phyloP scores from a whole-genome alignment of 2,113 vertebrate genomes.

The Vicugna pacos region DNA sequence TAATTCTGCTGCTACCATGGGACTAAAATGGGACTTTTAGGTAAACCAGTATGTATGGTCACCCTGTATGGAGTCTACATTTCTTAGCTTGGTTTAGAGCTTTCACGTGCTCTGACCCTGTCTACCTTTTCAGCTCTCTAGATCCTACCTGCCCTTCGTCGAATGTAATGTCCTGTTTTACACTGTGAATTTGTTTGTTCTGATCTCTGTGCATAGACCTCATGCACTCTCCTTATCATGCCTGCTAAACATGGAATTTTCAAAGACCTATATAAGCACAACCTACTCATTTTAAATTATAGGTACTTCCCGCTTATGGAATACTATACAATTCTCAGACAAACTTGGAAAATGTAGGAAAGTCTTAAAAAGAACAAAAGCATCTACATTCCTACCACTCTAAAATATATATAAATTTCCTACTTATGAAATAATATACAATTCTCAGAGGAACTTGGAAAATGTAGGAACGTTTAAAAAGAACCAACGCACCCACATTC shows the following conservation, averaged over 20 bases:
- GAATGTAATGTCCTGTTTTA: neutral
- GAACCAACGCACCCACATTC: neutral
- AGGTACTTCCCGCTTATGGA: neutral
- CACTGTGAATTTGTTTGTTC: neutral
- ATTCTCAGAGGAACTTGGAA: neutral
- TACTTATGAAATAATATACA: neutral
- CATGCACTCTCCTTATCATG: neutral
- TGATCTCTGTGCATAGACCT: neutral
- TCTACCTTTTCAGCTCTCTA: neutral
- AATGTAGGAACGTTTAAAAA: neutral
- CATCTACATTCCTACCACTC: neutral
- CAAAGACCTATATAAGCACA: neutral
- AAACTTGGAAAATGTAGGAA: neutral
- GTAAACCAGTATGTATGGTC: neutral
- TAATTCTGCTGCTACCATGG: neutral
- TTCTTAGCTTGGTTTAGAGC: neutral
- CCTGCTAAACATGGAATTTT: neutral
- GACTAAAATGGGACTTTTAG: neutral
- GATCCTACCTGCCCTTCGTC: neutral
- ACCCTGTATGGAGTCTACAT: neutral
- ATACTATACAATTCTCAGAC: neutral
- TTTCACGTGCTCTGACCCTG: neutral
- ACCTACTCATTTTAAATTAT: neutral
- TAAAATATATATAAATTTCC: neutral
- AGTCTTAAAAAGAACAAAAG: neutral